phyloP scores from a whole-genome alignment of 2,888 invertebrate species.

The Pterostichus niger region DNA sequence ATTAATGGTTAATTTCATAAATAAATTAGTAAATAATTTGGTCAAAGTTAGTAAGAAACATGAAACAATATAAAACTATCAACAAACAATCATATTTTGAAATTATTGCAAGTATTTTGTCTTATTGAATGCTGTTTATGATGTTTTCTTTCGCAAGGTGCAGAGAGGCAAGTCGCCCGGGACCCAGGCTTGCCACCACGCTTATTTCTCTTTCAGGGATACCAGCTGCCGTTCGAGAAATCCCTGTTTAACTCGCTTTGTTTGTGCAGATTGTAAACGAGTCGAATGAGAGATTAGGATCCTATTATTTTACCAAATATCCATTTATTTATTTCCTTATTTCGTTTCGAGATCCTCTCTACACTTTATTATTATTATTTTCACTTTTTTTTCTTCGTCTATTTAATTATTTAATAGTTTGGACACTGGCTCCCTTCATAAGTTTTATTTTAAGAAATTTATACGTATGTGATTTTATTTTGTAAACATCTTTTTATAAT shows the following conservation, averaged over 20 bases:
- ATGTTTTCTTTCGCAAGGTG: slow-evolving; percentile 64
- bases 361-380: slow-evolving; percentile 22
- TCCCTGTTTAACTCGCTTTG: slow-evolving; percentile 63
- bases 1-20: slow-evolving; percentile 36
- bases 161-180: slow-evolving; percentile 55
- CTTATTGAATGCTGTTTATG: slow-evolving; percentile 60
- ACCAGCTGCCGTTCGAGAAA: slow-evolving; percentile 56
- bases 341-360: slow-evolving; percentile 55
- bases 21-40: slow-evolving; percentile 25
- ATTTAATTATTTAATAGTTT: slow-evolving; percentile 23
- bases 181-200: slow-evolving; percentile 62
- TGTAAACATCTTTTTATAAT: slow-evolving; percentile 5
- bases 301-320: slow-evolving; percentile 60
- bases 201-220: slow-evolving; percentile 62
- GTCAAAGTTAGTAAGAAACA: slow-evolving; percentile 37
- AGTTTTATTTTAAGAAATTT: slow-evolving; percentile 17
- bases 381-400: slow-evolving; percentile 16
- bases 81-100: slow-evolving; percentile 60
- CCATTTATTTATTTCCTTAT: slow-evolving; percentile 56
- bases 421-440: slow-evolving; percentile 33
- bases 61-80: slow-evolving; percentile 32
- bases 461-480: slow-evolving; percentile 17
- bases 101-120: slow-evolving; percentile 57
- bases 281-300: slow-evolving; percentile 58
- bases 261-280: slow-evolving; percentile 55